A percentile compares a stretch with the other conserved stretches of the same genome.
Evolutionary conservation across 2,113 vertebrate genomes (phyloP).

Genomic region (Boleophthalmus pectinirostris): DNA sequence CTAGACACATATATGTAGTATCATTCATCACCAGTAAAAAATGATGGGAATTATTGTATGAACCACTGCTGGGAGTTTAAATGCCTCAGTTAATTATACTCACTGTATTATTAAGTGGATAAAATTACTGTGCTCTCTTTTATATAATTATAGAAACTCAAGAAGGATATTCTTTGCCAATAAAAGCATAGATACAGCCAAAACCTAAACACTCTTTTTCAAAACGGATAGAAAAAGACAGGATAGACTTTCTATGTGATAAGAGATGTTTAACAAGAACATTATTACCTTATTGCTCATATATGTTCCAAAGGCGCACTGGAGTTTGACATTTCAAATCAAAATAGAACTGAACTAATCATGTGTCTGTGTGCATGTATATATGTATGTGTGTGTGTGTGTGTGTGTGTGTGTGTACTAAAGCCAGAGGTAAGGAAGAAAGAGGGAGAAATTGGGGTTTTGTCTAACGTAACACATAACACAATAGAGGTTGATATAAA

Average conservation of each 20-base stretch:
- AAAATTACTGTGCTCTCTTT: constrained; percentile 17
- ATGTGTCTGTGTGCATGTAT: too few species aligned
- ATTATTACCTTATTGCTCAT: constrained; percentile 14
- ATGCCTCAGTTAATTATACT: constrained; percentile 5
- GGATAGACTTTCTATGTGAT: constrained; percentile 30
- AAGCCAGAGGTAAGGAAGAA: background rate
- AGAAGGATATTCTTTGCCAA: constrained; percentile 28
- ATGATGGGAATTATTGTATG: constrained; percentile 10
- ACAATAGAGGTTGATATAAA: background rate
- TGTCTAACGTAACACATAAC: background rate
- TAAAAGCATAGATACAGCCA: constrained; percentile 20
- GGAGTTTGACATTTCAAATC: constrained; percentile 18
- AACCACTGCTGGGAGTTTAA: background rate
- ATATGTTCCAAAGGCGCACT: constrained; percentile 18
- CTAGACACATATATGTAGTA: background rate
- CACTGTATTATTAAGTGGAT: constrained; percentile 20
- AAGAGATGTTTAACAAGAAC: constrained; percentile 39
- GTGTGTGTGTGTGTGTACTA: too few species aligned
- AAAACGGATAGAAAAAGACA: constrained; percentile 42
- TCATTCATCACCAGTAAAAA: constrained; percentile 14
- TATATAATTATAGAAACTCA: constrained; percentile 16
- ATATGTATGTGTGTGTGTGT: too few species aligned
- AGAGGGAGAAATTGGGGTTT: background rate
- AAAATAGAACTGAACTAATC: background rate
- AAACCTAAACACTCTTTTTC: constrained; percentile 20